Percentiles rank a stretch among this genome's conserved stretches.
Conservation (phyloP, 2,113 vertebrate genomes). For the Theristicus caerulescens region DNA sequence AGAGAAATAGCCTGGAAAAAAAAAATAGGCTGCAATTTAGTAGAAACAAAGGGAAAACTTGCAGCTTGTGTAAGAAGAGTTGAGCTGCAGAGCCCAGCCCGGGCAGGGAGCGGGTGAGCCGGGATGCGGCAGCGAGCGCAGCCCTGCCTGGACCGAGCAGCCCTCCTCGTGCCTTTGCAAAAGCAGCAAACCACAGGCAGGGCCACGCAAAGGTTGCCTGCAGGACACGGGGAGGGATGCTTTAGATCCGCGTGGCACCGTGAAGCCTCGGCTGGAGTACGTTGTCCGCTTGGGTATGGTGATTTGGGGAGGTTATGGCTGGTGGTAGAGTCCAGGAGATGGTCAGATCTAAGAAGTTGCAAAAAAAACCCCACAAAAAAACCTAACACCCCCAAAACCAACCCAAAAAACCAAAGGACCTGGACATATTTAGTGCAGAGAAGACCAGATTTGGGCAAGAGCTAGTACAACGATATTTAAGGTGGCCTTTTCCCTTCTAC, state of each 20-base stretch:
- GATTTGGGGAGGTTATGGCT: neutral
- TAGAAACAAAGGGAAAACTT: slow-evolving; percentile 39
- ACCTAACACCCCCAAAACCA: neutral
- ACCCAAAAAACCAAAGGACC: neutral
- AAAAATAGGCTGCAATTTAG: neutral
- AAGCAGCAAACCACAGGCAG: neutral
- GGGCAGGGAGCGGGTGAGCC: neutral
- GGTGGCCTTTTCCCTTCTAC: neutral
- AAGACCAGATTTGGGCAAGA: neutral
- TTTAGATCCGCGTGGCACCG: accelerated
- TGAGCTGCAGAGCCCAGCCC: neutral
- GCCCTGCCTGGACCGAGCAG: neutral
- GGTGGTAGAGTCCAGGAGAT: neutral
- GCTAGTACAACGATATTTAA: neutral
- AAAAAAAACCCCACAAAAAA: neutral
- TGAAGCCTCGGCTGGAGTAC: accelerated
- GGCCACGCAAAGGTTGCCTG: neutral
- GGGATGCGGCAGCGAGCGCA: neutral
- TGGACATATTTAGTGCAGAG: neutral
- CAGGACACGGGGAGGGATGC: accelerated
- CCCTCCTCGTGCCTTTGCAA: accelerated
- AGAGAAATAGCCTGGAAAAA: neutral
- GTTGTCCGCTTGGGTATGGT: accelerated
- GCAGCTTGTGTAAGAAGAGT: neutral
- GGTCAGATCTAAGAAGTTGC: neutral